Conservation (phyloP, 2,113 vertebrate genomes). For the Bufo bufo region DNA sequence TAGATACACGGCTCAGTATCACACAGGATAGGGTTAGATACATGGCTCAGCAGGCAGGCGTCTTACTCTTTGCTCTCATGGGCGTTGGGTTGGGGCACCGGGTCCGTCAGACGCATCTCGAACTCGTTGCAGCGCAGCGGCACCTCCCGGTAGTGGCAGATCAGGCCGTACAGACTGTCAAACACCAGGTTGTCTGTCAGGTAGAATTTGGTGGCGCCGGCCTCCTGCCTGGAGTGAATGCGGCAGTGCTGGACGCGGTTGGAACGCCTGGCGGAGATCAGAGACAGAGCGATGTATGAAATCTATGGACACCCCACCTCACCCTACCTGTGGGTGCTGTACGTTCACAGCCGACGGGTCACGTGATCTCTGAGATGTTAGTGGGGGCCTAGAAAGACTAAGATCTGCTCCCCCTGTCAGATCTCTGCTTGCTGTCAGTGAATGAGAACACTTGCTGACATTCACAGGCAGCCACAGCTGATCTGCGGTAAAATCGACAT, state of each 20-base stretch:
- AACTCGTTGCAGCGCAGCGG: conserved; percentile 88
- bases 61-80: conserved; percentile 87
- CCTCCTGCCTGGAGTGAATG: conserved; percentile 85
- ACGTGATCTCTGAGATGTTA: too few species aligned
- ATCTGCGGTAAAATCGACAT: too few species aligned
- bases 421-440: too few species aligned
- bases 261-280: conserved; percentile 72
- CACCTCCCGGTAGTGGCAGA: conserved; percentile 85
- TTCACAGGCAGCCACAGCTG: too few species aligned
- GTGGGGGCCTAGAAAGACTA: too few species aligned
- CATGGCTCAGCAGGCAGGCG: neutral
- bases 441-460: too few species aligned
- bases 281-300: neutral
- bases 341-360: too few species aligned
- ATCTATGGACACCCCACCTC: too few species aligned
- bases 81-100: conserved; percentile 84
- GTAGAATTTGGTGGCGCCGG: conserved; percentile 82
- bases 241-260: conserved; percentile 84
- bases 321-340: too few species aligned
- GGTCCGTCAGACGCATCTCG: conserved; percentile 83
- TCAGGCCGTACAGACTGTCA: conserved; percentile 85
- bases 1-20: too few species aligned
- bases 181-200: conserved; percentile 88
- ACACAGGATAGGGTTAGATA: too few species aligned
- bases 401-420: too few species aligned